Evolutionary conservation across 2,888 invertebrate genomes (phyloP), one percentile per base, ranked within the genome.

Genomic region (Cyclophora punctaria): DNA sequence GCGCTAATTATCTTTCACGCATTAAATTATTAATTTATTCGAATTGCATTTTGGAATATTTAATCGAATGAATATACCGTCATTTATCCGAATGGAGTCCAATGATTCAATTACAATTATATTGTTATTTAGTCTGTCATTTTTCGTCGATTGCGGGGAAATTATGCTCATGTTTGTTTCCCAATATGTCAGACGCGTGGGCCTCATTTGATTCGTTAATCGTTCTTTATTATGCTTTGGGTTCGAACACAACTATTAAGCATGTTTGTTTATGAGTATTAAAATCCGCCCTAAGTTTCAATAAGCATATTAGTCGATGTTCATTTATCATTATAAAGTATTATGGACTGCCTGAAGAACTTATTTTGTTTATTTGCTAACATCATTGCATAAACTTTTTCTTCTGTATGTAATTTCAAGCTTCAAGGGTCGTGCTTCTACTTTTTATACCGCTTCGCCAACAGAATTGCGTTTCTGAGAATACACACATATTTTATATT

Each of bases 1-100:
- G 75, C 69, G 69, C 82, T 83, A 84, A 86, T 86, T 85, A 85
- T 79, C 77, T 77, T 80, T 69, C 67, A 72, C 71, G 71, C 71
- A 76, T 79, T 77, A 75, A 78, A 77, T 82, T 73, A 78, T 73
- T 69, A 73, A 80, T 75, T 70, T 67, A 54, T 56, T 69, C 55
- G 63, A 56, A 60, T 62, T 60, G 62, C 58, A 62, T 68, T 68
- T 64, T 64, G 55, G 37, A 37, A 20, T 20, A 20, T 20, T 37
- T 37, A 37, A 37, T 37, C 37, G 37, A 37, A 37, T 37, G 5
- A 53, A 56, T 63, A 56, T 58, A 48, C 34, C 44, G 40, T 49
- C 33, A 44, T 58, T 55, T 5, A 5, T 4, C 5, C 37, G 5
- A 55, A 53, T 56, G 7, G 7, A 59, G 47, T 57, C 57, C 57